Evolutionary conservation across 2,888 invertebrate genomes (phyloP).

Genomic region (Dichetophora obliterata): DNA sequence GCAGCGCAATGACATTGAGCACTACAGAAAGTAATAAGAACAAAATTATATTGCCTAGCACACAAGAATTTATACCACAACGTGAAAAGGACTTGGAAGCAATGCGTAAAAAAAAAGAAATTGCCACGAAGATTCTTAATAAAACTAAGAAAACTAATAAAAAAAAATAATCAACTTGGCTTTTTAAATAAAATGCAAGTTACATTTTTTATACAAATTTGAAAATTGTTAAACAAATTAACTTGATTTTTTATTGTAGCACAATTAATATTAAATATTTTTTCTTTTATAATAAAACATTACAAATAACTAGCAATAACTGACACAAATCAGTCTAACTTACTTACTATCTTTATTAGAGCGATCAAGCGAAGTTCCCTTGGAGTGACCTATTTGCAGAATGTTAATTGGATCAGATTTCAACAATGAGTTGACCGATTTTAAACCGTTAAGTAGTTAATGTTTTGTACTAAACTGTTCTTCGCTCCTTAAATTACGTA

Average conservation of each 20-base stretch:
- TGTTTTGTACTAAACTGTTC: too few relatives aligned
- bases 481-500: too few relatives aligned
- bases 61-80: constrained; percentile 79
- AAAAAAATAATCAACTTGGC: background rate
- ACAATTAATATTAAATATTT: too few relatives aligned
- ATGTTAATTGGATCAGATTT: too few relatives aligned
- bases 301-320: background rate
- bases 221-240: background rate
- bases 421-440: too few relatives aligned
- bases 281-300: background rate
- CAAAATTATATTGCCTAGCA: constrained; percentile 50
- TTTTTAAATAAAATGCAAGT: background rate
- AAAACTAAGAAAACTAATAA: constrained; percentile 63
- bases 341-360: too few relatives aligned
- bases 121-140: constrained; percentile 81
- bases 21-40: background rate
- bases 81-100: constrained; percentile 77
- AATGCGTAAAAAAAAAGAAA: constrained; percentile 77
- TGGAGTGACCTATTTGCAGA: too few relatives aligned
- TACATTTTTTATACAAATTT: background rate
- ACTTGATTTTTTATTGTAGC: background rate
- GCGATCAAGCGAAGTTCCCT: too few relatives aligned
- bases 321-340: background rate
- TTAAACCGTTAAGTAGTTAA: too few relatives aligned
- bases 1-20: background rate